Conservation (phyloP, 2,113 vertebrate genomes). For the Holacanthus passer region DNA sequence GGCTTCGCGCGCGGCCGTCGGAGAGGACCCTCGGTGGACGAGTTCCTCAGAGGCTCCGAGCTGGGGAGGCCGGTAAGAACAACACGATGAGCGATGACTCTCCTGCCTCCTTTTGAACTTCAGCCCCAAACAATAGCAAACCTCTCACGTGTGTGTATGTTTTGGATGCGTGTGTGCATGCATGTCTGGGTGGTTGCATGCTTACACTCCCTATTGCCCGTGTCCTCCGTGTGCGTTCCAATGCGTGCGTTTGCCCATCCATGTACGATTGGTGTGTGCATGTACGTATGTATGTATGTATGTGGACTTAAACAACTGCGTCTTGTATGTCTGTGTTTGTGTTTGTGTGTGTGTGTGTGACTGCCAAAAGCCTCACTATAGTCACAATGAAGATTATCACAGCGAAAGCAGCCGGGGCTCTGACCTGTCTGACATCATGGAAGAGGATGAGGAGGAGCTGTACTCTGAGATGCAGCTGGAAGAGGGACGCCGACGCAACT, state of each 20-base stretch:
- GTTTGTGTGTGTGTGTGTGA: slow-evolving; percentile 59
- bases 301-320: slow-evolving; percentile 75
- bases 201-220: slow-evolving; percentile 49
- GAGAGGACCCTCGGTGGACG: slow-evolving; percentile 92
- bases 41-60: slow-evolving; percentile 95
- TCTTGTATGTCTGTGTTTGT: slow-evolving; percentile 77
- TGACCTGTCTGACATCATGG: slow-evolving; percentile 98
- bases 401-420: slow-evolving; percentile 98
- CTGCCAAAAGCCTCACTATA: slow-evolving; percentile 89
- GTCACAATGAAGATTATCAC: slow-evolving; percentile 94
- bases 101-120: not conserved
- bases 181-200: slow-evolving; percentile 68
- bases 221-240: slow-evolving; percentile 47
- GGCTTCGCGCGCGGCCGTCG: slow-evolving; percentile 87
- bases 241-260: slow-evolving; percentile 49
- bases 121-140: slow-evolving; percentile 28
- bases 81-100: not conserved
- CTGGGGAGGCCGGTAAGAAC: slow-evolving; percentile 92
- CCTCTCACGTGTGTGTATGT: slow-evolving; percentile 40
- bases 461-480: slow-evolving; percentile 97
- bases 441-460: slow-evolving; percentile 98
- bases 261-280: slow-evolving; percentile 69
- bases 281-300: slow-evolving; percentile 59
- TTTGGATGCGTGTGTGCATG: slow-evolving; percentile 34
- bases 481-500: slow-evolving; percentile 90